These are phyloP conservation scores for Apteryx mantelli DNA, from an alignment of 2,113 vertebrate genomes.

Conservation along the genomic window DNA sequence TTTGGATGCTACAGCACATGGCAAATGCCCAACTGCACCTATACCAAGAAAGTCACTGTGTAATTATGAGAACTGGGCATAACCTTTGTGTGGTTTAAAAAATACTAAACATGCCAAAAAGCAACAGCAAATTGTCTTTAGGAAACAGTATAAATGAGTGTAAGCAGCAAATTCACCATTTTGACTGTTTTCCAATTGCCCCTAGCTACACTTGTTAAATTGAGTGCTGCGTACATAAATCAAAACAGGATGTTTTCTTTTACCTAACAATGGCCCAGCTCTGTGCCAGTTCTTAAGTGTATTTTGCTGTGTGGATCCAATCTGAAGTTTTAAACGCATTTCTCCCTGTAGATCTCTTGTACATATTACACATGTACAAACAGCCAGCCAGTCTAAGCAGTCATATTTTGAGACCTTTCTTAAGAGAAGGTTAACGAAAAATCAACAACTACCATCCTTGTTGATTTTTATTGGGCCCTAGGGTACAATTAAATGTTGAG, in stretches of 20 bases:
- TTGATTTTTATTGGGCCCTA: conserved; percentile 29
- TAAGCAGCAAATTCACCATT: conserved; percentile 48
- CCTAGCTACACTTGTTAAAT: conserved; percentile 65
- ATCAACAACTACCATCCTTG: background rate
- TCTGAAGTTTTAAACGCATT: background rate
- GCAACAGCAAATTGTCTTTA: conserved; percentile 41
- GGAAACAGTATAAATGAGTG: conserved; percentile 32
- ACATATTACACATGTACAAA: background rate
- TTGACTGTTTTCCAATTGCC: conserved; percentile 71
- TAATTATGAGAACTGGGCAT: background rate
- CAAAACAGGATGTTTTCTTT: conserved; percentile 52
- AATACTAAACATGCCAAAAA: conserved; percentile 17
- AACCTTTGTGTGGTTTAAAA: conserved; percentile 6
- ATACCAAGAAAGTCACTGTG: background rate
- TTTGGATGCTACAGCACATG: background rate
- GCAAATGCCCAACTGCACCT: background rate
- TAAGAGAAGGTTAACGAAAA: conserved; percentile 14
- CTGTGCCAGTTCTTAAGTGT: background rate
- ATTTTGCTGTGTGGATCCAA: background rate
- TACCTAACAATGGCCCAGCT: conserved; percentile 6
- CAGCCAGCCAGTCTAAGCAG: background rate
- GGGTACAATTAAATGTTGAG: conserved; percentile 38
- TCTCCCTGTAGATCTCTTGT: background rate
- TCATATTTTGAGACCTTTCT: background rate
- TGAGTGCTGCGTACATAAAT: conserved; percentile 56